phyloP scores from a whole-genome alignment of 2,797 vertebrate species.

The Acanthiza pusilla region DNA sequence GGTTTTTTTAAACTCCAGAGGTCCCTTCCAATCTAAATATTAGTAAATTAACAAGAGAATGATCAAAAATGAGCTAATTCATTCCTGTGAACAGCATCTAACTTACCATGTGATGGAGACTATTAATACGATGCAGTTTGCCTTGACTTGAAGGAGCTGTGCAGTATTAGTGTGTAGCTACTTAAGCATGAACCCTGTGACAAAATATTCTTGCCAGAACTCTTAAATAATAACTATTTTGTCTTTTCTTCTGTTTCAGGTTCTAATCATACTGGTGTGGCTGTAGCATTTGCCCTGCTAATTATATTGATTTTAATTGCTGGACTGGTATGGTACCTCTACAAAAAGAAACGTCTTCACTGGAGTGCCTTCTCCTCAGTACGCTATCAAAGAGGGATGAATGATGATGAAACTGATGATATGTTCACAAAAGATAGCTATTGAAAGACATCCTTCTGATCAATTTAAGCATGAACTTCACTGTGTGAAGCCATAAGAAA shows the following conservation, averaged over 20 bases:
- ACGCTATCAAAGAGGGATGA: slow-evolving; percentile 73
- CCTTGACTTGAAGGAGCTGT: not conserved
- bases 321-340: slow-evolving; percentile 63
- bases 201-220: not conserved
- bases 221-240: not conserved
- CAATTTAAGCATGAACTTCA: slow-evolving; percentile 7
- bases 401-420: slow-evolving; percentile 74
- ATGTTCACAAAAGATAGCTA: slow-evolving; percentile 54
- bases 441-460: slow-evolving; percentile 23
- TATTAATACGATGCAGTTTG: not conserved
- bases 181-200: not conserved
- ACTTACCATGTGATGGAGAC: not conserved
- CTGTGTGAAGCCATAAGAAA: slow-evolving; percentile 49
- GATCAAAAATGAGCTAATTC: not conserved
- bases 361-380: slow-evolving; percentile 71
- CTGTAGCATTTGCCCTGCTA: slow-evolving; percentile 62
- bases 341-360: slow-evolving; percentile 63
- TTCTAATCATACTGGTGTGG: slow-evolving; percentile 58
- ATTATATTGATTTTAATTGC: slow-evolving; percentile 37
- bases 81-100: not conserved
- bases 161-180: not conserved
- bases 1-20: not conserved
- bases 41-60: not conserved
- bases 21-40: not conserved
- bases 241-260: slow-evolving; percentile 45